Conservation (phyloP, 2,797 vertebrate species). For the Ibycter americanus region DNA sequence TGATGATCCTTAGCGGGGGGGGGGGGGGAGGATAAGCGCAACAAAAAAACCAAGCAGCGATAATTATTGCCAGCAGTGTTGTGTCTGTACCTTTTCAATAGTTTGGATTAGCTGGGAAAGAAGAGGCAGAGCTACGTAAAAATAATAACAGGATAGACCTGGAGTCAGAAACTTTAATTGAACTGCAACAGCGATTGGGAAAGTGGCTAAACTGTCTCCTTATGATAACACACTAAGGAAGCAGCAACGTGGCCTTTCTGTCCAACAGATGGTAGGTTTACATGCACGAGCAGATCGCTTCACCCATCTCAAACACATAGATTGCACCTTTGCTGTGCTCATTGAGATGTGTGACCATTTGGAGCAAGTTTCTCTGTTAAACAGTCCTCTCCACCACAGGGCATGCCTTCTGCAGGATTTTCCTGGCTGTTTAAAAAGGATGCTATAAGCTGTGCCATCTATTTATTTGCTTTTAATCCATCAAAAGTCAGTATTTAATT, state of each 20-base stretch:
- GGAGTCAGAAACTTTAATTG: neutral
- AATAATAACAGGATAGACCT: neutral
- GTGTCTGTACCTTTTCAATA: neutral
- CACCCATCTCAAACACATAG: accelerated
- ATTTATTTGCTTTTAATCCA: slow-evolving; percentile 25
- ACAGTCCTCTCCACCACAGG: neutral
- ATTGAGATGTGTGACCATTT: neutral
- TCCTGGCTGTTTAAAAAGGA: neutral
- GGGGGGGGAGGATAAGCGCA: neutral
- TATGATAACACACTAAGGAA: neutral
- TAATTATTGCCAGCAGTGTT: neutral
- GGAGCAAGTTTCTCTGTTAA: neutral
- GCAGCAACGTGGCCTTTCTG: neutral
- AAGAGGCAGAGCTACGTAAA: neutral
- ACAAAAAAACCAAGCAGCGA: neutral
- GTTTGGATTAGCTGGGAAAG: neutral
- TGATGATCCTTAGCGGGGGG: neutral
- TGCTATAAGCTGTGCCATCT: neutral
- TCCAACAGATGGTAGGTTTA: neutral
- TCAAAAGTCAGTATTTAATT: slow-evolving; percentile 50
- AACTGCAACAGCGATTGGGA: neutral
- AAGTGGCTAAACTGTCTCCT: neutral
- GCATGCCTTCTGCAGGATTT: neutral
- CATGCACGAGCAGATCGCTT: accelerated
- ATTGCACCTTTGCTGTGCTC: neutral